phyloP scores from a whole-genome alignment of 2,888 invertebrate species.

The Hydriomena furcata region DNA sequence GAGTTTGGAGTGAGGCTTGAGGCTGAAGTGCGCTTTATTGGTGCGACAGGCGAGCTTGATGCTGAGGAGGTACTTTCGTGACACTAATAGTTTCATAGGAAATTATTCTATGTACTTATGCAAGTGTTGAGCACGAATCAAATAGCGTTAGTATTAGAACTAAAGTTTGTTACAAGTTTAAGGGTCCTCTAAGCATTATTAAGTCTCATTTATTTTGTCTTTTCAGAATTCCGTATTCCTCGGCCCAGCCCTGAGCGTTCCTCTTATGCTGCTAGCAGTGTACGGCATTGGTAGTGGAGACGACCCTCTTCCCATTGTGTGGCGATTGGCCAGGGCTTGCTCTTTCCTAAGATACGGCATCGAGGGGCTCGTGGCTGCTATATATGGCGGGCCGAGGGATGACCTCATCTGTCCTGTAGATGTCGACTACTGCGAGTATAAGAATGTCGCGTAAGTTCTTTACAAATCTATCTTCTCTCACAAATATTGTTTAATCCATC shows the following conservation, averaged over 20 bases:
- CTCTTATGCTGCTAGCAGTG: conserved; percentile 93
- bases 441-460: conserved; percentile 84
- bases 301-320: conserved; percentile 87
- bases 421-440: conserved; percentile 90
- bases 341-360: conserved; percentile 93
- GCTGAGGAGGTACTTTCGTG: conserved; percentile 7
- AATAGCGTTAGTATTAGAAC: too few relatives aligned
- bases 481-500: background rate
- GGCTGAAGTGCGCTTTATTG: conserved; percentile 29
- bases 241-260: conserved; percentile 94
- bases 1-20: conserved; percentile 25
- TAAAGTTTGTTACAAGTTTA: too few relatives aligned
- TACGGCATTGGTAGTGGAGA: conserved; percentile 93
- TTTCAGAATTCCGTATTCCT: conserved; percentile 93
- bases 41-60: conserved; percentile 10
- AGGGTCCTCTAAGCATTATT: too few relatives aligned
- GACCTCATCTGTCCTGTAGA: conserved; percentile 89
- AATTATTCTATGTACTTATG: too few relatives aligned
- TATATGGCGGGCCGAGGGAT: conserved; percentile 90
- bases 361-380: conserved; percentile 90
- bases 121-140: too few relatives aligned
- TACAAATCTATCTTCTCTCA: background rate
- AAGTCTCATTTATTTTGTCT: conserved; percentile 8
- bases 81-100: background rate
- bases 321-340: conserved; percentile 90